Percentiles rank a stretch among this genome's conserved stretches.
These are phyloP conservation scores for Drosophila maculinotata DNA, from an alignment of 2,888 invertebrate species.

Conservation along the genomic window DNA sequence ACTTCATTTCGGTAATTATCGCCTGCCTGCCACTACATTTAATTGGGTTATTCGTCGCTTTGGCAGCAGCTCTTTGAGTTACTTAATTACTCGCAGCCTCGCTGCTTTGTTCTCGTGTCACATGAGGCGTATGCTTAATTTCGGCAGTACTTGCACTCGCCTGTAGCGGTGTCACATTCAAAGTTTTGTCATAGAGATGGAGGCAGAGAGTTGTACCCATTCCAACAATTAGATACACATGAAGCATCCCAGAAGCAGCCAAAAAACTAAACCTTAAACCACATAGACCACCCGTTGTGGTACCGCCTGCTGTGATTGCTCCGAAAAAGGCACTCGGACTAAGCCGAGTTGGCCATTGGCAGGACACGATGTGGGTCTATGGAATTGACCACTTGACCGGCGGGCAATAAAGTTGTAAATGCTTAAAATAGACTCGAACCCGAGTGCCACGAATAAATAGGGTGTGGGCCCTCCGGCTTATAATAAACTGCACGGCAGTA, in stretches of 20 bases:
- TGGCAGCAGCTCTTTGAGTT: background rate
- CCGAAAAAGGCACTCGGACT: conserved; percentile 35
- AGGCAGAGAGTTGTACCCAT: background rate
- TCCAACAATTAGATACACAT: conserved; percentile 49
- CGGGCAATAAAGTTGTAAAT: conserved; percentile 66
- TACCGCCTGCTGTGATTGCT: conserved; percentile 56
- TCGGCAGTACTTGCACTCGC: background rate
- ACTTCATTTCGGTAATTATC: conserved; percentile 40
- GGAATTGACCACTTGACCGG: conserved; percentile 55
- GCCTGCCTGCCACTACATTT: conserved; percentile 15
- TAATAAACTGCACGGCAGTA: conserved; percentile 22
- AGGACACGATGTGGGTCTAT: conserved; percentile 6
- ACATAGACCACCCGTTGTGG: conserved; percentile 41
- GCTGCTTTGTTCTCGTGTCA: conserved; percentile 21
- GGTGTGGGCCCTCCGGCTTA: conserved; percentile 12
- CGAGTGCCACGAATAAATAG: conserved; percentile 26
- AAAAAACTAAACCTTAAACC: too few species aligned
- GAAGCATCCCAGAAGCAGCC: conserved; percentile 15
- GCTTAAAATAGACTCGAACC: conserved; percentile 64
- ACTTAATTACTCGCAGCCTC: conserved; percentile 43
- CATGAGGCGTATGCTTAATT: conserved; percentile 59
- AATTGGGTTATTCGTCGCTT: conserved; percentile 34
- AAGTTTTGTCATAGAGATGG: conserved; percentile 4
- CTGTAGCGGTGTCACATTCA: conserved; percentile 36
- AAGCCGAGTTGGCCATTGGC: conserved; percentile 17